These are phyloP conservation scores for Chionomys nivalis DNA, from an alignment of 2,113 vertebrate species.

Conservation along the genomic window DNA sequence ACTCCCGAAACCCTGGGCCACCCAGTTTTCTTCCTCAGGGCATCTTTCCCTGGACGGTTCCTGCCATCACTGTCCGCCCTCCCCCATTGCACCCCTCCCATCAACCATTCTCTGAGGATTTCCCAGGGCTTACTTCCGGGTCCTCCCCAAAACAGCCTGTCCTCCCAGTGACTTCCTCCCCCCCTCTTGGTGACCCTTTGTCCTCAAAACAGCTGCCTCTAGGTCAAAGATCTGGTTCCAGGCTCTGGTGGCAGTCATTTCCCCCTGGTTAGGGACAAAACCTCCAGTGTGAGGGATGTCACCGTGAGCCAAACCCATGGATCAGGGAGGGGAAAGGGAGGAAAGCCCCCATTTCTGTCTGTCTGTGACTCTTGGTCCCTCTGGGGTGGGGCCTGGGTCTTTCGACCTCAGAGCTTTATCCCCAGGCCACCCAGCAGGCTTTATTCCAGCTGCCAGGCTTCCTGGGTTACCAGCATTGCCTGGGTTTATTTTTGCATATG, in stretches of 20 bases:
- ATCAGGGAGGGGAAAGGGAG: not conserved
- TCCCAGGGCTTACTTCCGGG: slow-evolving; percentile 64
- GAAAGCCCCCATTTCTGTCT: not conserved
- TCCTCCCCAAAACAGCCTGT: slow-evolving; percentile 28
- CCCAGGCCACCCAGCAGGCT: slow-evolving; percentile 42
- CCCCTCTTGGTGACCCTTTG: slow-evolving; percentile 56
- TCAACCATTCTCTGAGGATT: slow-evolving; percentile 19
- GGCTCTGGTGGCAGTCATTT: not conserved
- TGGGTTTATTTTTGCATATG: slow-evolving; percentile 80
- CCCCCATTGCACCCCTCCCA: not conserved
- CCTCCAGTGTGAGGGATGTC: not conserved
- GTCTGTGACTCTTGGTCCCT: not conserved
- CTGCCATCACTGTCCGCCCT: not conserved
- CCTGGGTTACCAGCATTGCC: slow-evolving; percentile 62
- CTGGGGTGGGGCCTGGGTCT: not conserved
- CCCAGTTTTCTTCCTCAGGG: not conserved
- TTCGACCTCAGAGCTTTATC: slow-evolving; percentile 9
- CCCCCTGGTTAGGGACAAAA: not conserved
- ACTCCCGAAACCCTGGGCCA: not conserved
- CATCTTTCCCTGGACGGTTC: slow-evolving; percentile 18
- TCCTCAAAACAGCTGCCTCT: slow-evolving; percentile 70
- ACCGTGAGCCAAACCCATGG: not conserved
- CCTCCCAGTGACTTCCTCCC: slow-evolving; percentile 43
- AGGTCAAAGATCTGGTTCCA: slow-evolving; percentile 42
- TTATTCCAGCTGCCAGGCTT: slow-evolving; percentile 70